A percentile compares a stretch with the other conserved stretches of the same genome.
Conservation (phyloP, 2,888 invertebrate species). For the Cataglyphis rosenhaueri region DNA sequence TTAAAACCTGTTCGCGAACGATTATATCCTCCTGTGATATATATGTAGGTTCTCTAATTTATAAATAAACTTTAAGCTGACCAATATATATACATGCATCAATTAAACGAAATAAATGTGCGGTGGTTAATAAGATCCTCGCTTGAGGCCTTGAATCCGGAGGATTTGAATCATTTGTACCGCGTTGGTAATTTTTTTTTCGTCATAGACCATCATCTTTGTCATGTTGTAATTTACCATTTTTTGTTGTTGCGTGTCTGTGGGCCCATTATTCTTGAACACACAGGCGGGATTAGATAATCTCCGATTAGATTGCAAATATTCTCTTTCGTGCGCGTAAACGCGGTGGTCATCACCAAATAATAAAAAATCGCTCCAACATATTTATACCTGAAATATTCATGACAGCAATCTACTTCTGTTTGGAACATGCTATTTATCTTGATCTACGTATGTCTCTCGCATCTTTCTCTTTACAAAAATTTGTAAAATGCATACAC, state of each 20-base stretch:
- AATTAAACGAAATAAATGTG: not conserved
- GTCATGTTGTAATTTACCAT: constrained; percentile 8
- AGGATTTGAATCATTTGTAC: not conserved
- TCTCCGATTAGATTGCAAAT: not conserved
- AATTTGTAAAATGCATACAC: constrained; percentile 8
- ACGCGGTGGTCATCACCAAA: not conserved
- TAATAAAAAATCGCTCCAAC: constrained; percentile 6
- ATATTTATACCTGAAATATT: constrained; percentile 12
- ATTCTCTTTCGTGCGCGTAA: not conserved
- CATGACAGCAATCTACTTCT: constrained; percentile 15
- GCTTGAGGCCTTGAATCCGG: not conserved
- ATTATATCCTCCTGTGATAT: not conserved
- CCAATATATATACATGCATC: not conserved
- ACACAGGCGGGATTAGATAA: constrained; percentile 29
- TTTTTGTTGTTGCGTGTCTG: not conserved
- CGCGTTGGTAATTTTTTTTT: not conserved
- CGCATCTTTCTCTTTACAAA: not conserved
- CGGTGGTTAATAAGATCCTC: not conserved
- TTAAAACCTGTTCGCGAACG: not conserved
- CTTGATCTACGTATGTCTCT: not conserved
- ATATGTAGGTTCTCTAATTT: not conserved
- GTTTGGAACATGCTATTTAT: constrained; percentile 35
- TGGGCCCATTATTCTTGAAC: not conserved
- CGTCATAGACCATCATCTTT: not conserved
- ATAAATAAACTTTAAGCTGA: not conserved